Conservation (phyloP, 2,888 invertebrate genomes). For the Coenonympha arcania region DNA sequence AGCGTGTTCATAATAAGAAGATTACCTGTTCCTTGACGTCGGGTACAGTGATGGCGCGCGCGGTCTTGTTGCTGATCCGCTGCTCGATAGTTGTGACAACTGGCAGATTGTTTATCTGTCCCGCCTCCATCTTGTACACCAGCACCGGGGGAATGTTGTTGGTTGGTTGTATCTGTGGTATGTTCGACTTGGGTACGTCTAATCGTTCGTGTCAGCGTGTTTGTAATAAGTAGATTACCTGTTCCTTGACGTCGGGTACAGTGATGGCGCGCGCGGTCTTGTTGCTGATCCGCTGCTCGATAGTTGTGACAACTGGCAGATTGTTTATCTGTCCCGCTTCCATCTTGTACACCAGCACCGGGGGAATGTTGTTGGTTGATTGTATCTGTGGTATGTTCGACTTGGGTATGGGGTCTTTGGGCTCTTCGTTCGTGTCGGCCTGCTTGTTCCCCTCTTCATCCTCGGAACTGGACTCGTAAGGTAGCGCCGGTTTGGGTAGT, state of each 20-base stretch:
- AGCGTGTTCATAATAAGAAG: constrained; percentile 34
- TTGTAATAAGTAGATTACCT: constrained; percentile 32
- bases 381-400: constrained; percentile 31
- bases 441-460: constrained; percentile 73
- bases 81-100: constrained; percentile 36
- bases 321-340: constrained; percentile 43
- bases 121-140: constrained; percentile 56
- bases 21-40: constrained; percentile 27
- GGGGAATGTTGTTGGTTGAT: constrained; percentile 39
- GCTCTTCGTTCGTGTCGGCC: constrained; percentile 34
- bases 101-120: constrained; percentile 38
- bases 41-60: constrained; percentile 20
- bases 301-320: constrained; percentile 38
- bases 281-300: constrained; percentile 32
- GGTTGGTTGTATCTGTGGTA: constrained; percentile 30
- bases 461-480: constrained; percentile 81
- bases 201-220: constrained; percentile 34
- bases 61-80: constrained; percentile 31
- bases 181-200: constrained; percentile 28
- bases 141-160: constrained; percentile 46
- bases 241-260: constrained; percentile 23
- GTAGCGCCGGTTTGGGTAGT: constrained; percentile 81
- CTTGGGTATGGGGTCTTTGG: constrained; percentile 28
- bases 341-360: constrained; percentile 55
- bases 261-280: constrained; percentile 27